These are phyloP conservation scores for Hypocryptadius cinnamomeus DNA, from an alignment of 2,113 vertebrate species.

Conservation along the genomic window DNA sequence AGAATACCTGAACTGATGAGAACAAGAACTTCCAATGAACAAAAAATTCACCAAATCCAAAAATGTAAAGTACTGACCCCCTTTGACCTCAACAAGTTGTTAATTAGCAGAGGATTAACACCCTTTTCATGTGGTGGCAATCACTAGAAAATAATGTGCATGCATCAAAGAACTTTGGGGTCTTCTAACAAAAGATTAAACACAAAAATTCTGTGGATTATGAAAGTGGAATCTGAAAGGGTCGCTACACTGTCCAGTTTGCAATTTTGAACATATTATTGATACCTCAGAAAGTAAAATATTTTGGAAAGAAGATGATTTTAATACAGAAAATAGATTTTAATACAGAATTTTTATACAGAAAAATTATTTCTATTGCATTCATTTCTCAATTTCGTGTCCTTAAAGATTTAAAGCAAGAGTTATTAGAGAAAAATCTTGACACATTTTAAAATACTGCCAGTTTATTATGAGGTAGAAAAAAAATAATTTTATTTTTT, in stretches of 20 bases:
- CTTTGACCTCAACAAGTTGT: background rate
- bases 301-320: background rate
- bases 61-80: background rate
- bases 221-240: background rate
- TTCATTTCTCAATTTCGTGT: background rate
- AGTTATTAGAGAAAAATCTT: background rate
- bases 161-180: background rate
- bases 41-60: constrained; percentile 16
- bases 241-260: background rate
- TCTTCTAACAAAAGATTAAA: constrained; percentile 3
- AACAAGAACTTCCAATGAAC: background rate
- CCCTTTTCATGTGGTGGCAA: constrained; percentile 1
- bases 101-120: constrained; percentile 53
- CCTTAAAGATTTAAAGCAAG: background rate
- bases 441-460: background rate
- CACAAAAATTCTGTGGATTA: background rate
- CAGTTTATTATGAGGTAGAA: background rate
- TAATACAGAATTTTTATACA: background rate
- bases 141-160: constrained; percentile 27
- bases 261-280: background rate
- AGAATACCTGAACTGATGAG: background rate
- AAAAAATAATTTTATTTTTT: background rate
- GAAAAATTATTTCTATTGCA: background rate
- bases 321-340: background rate
- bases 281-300: background rate